Evolutionary conservation across 2,113 vertebrate genomes (phyloP), one percentile per base, ranked within the genome.

Genomic region (Toxostoma redivivum): DNA sequence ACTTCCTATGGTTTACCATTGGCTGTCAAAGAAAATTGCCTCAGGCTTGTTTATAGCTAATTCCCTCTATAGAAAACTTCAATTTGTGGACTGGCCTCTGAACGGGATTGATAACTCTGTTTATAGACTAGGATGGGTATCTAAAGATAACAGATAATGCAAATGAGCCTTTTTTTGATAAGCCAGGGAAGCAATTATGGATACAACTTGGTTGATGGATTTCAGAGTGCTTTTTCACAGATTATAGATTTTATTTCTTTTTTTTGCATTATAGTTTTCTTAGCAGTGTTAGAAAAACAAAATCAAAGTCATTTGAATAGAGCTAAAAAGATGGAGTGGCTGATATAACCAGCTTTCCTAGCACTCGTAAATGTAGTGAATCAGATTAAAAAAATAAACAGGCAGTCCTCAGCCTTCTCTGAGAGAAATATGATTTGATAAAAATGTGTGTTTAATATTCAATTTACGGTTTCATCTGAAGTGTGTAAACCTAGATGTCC

Each of bases 71-170:
- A 96, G 95, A 97, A 97, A 96, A 96, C 90, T 97, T 98, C 95
- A 95, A 92, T 97, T 98, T 97, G 96, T 97, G 91, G 94, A 88
- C 92, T 90, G 92, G 95, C 90, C 91, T 96, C 95, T 96, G 97
- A 97, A 96, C 53, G 91, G 93, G 96, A 93, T 96, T 98, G 97
- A 97, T 98, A 98, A 97, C 97, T 97, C 80, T 96, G 82, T 97
- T 98, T 96, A 80, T 90, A 95, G 92, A 95, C 86, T 73, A 69
- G 89, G 92, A 85, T 95, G 95, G 93, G 76, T 94, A 94, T 97
- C 92, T 96, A 95, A 96, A 98, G 94, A 97, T 95, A 97, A 94
- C 87, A 97, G 94, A 97, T 96, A 95, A 97, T 97, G 90, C 94
- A 97, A 96, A 97, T 97, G 91, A 96, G 71, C 61, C 74, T 90